Base-by-base conservation (phyloP, 2,888 invertebrate species). In the Drosophila paramelanica region DNA sequence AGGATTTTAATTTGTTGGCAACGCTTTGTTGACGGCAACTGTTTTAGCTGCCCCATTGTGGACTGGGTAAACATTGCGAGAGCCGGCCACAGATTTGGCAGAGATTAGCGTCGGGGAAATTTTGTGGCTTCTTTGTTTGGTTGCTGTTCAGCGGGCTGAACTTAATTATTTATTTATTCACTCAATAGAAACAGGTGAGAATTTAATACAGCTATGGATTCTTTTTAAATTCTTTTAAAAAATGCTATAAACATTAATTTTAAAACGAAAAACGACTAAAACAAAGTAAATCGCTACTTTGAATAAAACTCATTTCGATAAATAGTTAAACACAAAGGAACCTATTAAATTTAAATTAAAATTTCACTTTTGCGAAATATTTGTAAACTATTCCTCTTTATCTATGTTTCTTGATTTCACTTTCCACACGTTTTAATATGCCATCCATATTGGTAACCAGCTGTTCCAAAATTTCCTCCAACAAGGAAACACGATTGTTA, bases 391-490 rank as follows among this genome's bases (percentile, higher is more conserved):
- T 31, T 8, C 8, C 5, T n/a, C 23, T 17, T 31, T 64, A 65
- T 25, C 38, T 55, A 14, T 43, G 31, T 43, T 67, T 80, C 56
- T 36, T 69, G 8, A 58, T 14, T 52, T 81, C 74, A 11, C 11
- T 68, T 31, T 88, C 88, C 2, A 91, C 77, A 5, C 81, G 88
- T n/a, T 76, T 73, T 10, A 91, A 56, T 36, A 90, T 82, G 5
- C 31, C 47, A 70, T 91, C 91, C 82, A 91, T 87, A 38, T 89
- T 86, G n/a, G 45, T 69, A 1, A 90, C 81, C 2, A 90, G 67
- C 38, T 90, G 81, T 43, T 91, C 90, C 23, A 90, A 49, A 6
- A 89, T 80, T 50, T 90, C 84, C 46, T 90, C 90, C 42, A 90
- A 51, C 41, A 89, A 42, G 0, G 75, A 49, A 0, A 91, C 81